Evolutionary conservation across 2,113 vertebrate genomes (phyloP).

Genomic region (Procavia capensis): DNA sequence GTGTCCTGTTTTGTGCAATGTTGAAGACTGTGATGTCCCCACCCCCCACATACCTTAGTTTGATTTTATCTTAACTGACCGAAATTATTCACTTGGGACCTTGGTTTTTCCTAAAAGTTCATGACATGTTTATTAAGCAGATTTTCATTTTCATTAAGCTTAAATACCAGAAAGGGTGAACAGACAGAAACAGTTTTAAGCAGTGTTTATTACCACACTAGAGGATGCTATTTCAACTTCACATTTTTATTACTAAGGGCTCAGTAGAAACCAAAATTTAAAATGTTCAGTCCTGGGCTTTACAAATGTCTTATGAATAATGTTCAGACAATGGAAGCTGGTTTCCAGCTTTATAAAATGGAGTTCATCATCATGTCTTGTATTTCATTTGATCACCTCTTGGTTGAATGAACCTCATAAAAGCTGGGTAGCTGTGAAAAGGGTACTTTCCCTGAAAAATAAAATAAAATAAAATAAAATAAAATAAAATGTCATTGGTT

Average conservation of each 20-base stretch:
- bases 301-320: background rate
- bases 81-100: background rate
- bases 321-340: background rate
- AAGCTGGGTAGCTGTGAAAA: background rate
- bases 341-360: background rate
- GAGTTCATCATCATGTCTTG: background rate
- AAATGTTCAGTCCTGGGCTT: background rate
- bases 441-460: background rate
- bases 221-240: background rate
- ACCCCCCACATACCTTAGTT: background rate
- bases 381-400: background rate
- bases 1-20: slow-evolving; percentile 21
- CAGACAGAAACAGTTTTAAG: background rate
- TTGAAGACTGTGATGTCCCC: background rate
- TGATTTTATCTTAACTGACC: background rate
- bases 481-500: background rate
- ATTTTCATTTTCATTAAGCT: slow-evolving; percentile 44
- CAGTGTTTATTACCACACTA: background rate
- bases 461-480: too few relatives aligned
- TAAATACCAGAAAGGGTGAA: background rate
- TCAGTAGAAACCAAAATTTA: background rate
- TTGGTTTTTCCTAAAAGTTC: background rate
- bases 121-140: slow-evolving; percentile 2
- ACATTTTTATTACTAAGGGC: background rate
- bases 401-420: background rate